Conservation (phyloP, 2,888 invertebrate genomes). For the Archips xylosteana region DNA sequence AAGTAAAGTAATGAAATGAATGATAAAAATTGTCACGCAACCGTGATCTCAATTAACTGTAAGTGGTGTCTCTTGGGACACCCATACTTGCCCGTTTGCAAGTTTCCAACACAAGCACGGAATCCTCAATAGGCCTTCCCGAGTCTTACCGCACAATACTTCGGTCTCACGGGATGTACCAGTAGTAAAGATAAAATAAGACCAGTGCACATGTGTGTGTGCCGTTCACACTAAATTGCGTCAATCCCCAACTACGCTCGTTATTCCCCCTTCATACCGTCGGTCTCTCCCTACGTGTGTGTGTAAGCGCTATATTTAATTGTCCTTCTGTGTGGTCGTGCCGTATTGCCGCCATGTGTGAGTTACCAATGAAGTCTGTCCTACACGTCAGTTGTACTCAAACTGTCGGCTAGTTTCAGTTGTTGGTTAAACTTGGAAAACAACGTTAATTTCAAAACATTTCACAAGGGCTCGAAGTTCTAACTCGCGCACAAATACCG, state of each 20-base stretch:
- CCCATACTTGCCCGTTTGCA: slow-evolving; percentile 59
- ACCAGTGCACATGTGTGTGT: slow-evolving; percentile 70
- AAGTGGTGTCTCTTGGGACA: slow-evolving; percentile 62
- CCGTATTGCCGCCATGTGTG: slow-evolving; percentile 78
- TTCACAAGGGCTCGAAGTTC: slow-evolving; percentile 44
- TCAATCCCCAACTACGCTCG: slow-evolving; percentile 76
- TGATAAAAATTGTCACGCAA: slow-evolving; percentile 51
- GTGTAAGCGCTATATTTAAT: slow-evolving; percentile 81
- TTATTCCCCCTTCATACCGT: slow-evolving; percentile 72
- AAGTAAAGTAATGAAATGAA: slow-evolving; percentile 29
- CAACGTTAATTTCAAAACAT: slow-evolving; percentile 28
- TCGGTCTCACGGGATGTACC: slow-evolving; percentile 79
- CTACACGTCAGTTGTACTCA: slow-evolving; percentile 70
- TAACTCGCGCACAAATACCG: slow-evolving; percentile 22
- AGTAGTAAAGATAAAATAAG: slow-evolving; percentile 80
- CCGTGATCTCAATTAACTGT: slow-evolving; percentile 59
- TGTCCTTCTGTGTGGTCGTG: slow-evolving; percentile 71
- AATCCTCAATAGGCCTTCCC: slow-evolving; percentile 75
- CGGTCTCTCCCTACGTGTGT: slow-evolving; percentile 65
- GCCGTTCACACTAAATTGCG: slow-evolving; percentile 71
- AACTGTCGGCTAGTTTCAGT: slow-evolving; percentile 53
- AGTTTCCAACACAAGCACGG: slow-evolving; percentile 66
- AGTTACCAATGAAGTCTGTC: slow-evolving; percentile 81
- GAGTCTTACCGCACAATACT: slow-evolving; percentile 67
- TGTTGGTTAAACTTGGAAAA: background rate